Base-by-base conservation (phyloP, 2,797 vertebrate genomes). In the Melanotaenia parkinsoni region DNA sequence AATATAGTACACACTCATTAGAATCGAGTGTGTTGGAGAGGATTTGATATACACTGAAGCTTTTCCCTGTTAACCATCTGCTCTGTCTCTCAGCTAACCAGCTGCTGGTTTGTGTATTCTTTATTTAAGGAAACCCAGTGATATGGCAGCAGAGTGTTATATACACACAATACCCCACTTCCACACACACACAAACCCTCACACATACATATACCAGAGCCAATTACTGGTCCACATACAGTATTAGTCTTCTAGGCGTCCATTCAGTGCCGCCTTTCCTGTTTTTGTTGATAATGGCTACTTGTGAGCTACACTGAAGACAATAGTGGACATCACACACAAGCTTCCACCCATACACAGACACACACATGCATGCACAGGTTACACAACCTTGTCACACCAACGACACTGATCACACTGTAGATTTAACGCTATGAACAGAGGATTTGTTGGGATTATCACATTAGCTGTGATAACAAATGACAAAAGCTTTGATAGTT, bases 11-110 rank as follows among this genome's bases (percentile, higher is more conserved):
- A 6, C 16, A 58, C 2, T 16, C 22, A 54, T 13, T 43, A 43
- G 16, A 64, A 18, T 5, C 26, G 12, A 43, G 63, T 57, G 63
- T 40, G 38, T 40, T 40, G 38, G 38, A 13, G 38, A 14, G 13
- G 38, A 40, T 14, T 12, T 40, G 38, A 30, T 1, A 7, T 47
- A n/a, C 13, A 40, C 14, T 35, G 16, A 5, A 40, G 22, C 1
- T 43, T 56, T 22, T 59, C 58, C 60, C 33, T 8, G 2, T 76
- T 45, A 70, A 80, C 76, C 84, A 88, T 64, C 83, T 83, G 81
- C 53, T 78, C 32, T 7, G 60, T 35, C 64, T 43, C 3, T 33
- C 78, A 66, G 66, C 43, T 37, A 38, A 71, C 70, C 81, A 86
- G 70, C 84, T 82, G 89, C 68, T 53, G 66, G 22, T 37, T 53